A percentile compares a stretch with the other conserved stretches of the same genome.
phyloP scores from a whole-genome alignment of 2,113 vertebrate species.

The Chitala chitala region DNA sequence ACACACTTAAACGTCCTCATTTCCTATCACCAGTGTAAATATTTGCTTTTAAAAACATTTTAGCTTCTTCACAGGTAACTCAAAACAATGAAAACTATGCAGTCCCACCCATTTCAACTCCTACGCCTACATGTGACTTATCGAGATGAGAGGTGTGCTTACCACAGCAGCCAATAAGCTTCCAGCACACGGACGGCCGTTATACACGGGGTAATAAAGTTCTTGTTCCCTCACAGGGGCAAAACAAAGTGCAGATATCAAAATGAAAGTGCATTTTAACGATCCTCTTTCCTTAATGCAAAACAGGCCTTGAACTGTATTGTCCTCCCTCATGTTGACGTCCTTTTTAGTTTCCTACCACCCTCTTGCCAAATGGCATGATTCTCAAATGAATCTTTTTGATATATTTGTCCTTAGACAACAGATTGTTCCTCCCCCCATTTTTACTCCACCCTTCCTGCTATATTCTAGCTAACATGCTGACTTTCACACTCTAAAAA shows the following conservation, averaged over 20 bases:
- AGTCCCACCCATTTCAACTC: not conserved
- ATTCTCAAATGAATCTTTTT: not conserved
- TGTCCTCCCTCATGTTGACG: not conserved
- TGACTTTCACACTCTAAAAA: not conserved
- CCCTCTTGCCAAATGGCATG: slow-evolving; percentile 3
- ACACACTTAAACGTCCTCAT: not conserved
- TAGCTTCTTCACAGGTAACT: too few relatives aligned
- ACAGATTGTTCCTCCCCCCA: too few relatives aligned
- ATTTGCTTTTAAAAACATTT: too few relatives aligned
- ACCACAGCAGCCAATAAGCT: not conserved
- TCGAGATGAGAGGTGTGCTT: not conserved
- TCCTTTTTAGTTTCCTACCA: slow-evolving; percentile 1
- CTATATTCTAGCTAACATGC: too few relatives aligned
- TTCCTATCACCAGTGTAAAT: not conserved
- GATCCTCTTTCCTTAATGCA: not conserved
- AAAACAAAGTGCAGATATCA: not conserved
- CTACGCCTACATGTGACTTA: not conserved
- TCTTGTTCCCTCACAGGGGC: too few relatives aligned
- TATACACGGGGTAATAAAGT: too few relatives aligned
- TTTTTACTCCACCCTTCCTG: not conserved
- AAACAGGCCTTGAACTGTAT: not conserved
- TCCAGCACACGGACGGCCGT: too few relatives aligned
- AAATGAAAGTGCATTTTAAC: not conserved
- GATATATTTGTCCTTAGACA: not conserved
- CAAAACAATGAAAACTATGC: too few relatives aligned